Conservation (phyloP, 1,140 invertebrate species). For the Anadara kagoshimensis region DNA sequence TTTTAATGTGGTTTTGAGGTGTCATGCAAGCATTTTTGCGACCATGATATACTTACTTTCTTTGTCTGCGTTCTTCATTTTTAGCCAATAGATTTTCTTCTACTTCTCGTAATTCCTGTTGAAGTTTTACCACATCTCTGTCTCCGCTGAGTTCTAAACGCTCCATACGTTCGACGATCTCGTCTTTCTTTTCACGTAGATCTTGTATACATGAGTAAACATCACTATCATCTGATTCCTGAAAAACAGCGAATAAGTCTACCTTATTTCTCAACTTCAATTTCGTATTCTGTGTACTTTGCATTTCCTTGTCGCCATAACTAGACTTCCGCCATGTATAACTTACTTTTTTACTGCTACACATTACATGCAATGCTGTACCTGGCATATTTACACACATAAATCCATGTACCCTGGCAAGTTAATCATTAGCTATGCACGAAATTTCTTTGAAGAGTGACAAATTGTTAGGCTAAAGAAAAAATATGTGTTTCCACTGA, state of each 20-base stretch:
- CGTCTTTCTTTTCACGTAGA: slow-evolving; percentile 63
- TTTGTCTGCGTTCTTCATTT: slow-evolving; percentile 63
- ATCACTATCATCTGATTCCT: slow-evolving; percentile 69
- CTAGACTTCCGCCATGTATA: neutral
- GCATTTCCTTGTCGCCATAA: neutral
- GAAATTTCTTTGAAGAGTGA: no score
- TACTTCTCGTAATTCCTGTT: slow-evolving; percentile 52
- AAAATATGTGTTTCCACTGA: no score
- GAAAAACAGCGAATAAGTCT: slow-evolving; percentile 21
- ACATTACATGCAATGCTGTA: neutral
- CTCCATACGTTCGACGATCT: slow-evolving; percentile 58
- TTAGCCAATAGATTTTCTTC: slow-evolving; percentile 63
- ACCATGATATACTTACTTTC: slow-evolving; percentile 53
- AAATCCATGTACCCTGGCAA: neutral
- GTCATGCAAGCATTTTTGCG: no score
- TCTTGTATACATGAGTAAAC: slow-evolving; percentile 69
- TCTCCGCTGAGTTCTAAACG: slow-evolving; percentile 52
- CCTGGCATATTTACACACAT: neutral
- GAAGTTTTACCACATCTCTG: slow-evolving; percentile 41
- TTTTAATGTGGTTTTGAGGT: no score
- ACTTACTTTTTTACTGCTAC: neutral
- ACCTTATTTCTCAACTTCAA: neutral
- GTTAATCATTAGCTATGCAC: neutral
- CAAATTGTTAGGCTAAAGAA: no score
- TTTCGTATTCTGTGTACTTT: neutral